phyloP scores from a whole-genome alignment of 2,888 invertebrate genomes.

The Coecobrya sp. region DNA sequence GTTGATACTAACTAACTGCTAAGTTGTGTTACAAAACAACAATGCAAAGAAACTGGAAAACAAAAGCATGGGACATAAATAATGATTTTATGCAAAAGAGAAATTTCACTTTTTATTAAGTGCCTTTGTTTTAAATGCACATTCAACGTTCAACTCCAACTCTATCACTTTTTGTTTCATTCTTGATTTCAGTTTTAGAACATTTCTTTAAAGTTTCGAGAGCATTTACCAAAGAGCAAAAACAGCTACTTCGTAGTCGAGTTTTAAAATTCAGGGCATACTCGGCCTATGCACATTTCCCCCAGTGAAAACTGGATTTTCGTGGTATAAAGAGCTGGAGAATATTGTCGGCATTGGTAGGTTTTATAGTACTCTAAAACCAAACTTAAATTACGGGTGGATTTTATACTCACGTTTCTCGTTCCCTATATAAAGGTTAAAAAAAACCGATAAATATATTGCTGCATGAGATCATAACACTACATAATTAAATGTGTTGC shows the following conservation, averaged over 20 bases:
- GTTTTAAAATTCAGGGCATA: not conserved
- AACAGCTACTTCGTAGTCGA: too few relatives aligned
- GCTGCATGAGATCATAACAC: not conserved
- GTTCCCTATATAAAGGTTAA: too few relatives aligned
- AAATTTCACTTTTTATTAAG: not conserved
- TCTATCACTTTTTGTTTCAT: not conserved
- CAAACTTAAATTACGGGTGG: too few relatives aligned
- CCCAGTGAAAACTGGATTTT: not conserved
- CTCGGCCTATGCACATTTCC: not conserved
- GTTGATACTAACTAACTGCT: not conserved
- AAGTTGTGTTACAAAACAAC: not conserved
- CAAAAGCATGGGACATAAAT: conserved; percentile 7
- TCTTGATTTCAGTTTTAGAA: not conserved
- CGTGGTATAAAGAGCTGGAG: not conserved
- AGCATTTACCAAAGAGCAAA: too few relatives aligned
- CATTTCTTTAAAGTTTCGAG: too few relatives aligned
- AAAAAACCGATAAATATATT: not conserved
- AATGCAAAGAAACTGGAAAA: not conserved
- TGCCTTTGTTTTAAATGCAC: conserved; percentile 1
- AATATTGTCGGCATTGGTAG: too few relatives aligned
- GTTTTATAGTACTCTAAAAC: too few relatives aligned
- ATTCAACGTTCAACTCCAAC: not conserved
- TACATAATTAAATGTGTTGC: conserved; percentile 35
- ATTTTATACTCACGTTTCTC: too few relatives aligned
- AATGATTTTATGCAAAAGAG: not conserved